A percentile compares a stretch with the other conserved stretches of the same genome.
Evolutionary conservation across 2,113 vertebrate species (phyloP).

Genomic region (Aptenodytes patagonicus): DNA sequence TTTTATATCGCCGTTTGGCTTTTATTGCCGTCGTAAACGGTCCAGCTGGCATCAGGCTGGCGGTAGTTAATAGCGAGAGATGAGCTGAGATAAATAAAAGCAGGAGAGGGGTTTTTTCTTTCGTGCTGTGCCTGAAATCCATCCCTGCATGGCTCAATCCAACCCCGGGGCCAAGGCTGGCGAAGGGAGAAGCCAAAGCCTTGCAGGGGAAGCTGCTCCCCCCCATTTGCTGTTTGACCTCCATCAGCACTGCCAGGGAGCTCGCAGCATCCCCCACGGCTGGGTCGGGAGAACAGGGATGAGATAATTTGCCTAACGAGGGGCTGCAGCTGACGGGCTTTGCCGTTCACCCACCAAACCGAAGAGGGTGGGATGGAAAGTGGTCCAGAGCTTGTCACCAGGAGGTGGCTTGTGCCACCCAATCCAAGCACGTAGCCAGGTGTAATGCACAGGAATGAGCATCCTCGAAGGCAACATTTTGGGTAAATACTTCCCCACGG

Average conservation of each 20-base stretch:
- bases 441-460: accelerated
- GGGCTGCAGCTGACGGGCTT: background rate
- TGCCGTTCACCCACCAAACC: background rate
- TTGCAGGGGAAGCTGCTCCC: background rate
- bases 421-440: background rate
- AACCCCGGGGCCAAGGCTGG: background rate
- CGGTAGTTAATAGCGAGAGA: background rate
- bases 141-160: background rate
- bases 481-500: background rate
- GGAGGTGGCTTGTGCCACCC: background rate
- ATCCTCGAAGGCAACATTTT: background rate
- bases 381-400: background rate
- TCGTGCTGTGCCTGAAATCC: background rate
- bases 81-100: background rate
- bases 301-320: background rate
- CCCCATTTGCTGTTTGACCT: background rate
- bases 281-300: background rate
- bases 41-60: conserved; percentile 44
- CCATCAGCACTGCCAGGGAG: accelerated
- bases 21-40: conserved; percentile 40
- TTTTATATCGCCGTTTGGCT: conserved; percentile 12
- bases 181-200: background rate
- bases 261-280: accelerated
- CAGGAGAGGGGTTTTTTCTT: background rate
- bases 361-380: background rate